These are phyloP conservation scores for Thamnophis sirtalis DNA, from an alignment of 2,113 vertebrate species.

Conservation along the genomic window DNA sequence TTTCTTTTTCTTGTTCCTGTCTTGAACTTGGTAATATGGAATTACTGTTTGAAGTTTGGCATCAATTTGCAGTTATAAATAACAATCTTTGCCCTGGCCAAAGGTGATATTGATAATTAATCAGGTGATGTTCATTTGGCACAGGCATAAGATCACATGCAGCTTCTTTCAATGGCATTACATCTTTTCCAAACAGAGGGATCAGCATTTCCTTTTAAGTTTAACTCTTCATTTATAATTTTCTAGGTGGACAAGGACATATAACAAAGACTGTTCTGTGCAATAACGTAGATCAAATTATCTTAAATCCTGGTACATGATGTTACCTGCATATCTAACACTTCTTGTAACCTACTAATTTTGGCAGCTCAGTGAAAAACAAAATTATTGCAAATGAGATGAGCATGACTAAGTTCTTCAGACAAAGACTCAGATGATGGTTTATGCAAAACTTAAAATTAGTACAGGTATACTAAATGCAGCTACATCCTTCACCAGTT, in stretches of 20 bases:
- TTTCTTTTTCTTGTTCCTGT: neutral
- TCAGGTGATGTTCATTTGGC: slow-evolving; percentile 21
- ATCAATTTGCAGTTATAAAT: neutral
- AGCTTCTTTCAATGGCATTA: neutral
- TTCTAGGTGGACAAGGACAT: neutral
- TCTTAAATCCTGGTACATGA: slow-evolving; percentile 29
- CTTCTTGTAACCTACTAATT: slow-evolving; percentile 37
- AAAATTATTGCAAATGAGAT: neutral
- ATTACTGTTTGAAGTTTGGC: neutral
- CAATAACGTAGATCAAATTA: neutral
- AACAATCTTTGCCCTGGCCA: neutral
- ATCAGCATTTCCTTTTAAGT: neutral
- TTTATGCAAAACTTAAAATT: neutral
- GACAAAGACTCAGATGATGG: no score
- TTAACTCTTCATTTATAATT: slow-evolving; percentile 8
- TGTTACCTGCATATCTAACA: slow-evolving; percentile 31
- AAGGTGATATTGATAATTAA: neutral
- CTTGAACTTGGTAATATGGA: neutral
- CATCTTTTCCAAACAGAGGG: slow-evolving; percentile 19
- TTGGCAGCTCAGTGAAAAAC: neutral
- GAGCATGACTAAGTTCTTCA: neutral
- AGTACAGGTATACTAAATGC: neutral
- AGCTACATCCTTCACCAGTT: neutral
- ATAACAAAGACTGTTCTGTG: neutral
- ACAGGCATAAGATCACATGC: neutral